Evolutionary conservation across 2,888 invertebrate genomes (phyloP), one percentile per base, ranked within the genome.

Genomic region (Leptopilina drosophilae): DNA sequence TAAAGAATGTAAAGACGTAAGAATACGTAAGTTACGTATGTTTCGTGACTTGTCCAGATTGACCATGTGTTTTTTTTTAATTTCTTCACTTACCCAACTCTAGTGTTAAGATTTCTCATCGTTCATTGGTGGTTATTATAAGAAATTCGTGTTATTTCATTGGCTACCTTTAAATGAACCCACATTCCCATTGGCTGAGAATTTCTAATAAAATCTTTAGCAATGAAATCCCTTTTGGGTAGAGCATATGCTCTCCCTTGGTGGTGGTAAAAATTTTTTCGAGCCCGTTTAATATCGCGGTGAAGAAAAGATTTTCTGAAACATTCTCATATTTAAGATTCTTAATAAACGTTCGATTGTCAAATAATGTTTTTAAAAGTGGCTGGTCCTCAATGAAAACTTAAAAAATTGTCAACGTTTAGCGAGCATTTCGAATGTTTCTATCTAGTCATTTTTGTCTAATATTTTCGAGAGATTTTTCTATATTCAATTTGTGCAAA

Each of bases 371-470:
- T 33, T 56, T 2, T 14, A 56, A 9, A 56, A 73, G 73, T 53
- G 56, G 73, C 73, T n/a, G 14, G 56, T 40, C 73, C 73, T 9
- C 73, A 56, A 56, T 15, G n/a, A 56, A 53, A 73, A 56, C n/a
- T n/a, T 73, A 3, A 33, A 20, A 20, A 56, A 56, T 56, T 53
- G 33, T 56, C 73, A 56, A 56, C 56, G 56, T 73, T 33, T 78
- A 81, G 77, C 79, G 86, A 80, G 77, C 80, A 84, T 87, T 49
- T 87, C 90, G 90, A 89, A 90, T 90, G 90, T 89, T 86, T 87
- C 86, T 85, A 83, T 80, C 83, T 84, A 86, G 82, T 46, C 81
- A 77, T 76, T 78, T 84, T 76, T 81, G 82, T 82, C 80, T 84
- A 82, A 79, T 84, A 85, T 81, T 85, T 83, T 86, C 83, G 83